Evolutionary conservation across 92 coral and sea anemone genomes (phyloP), one percentile per base, ranked within the genome.

Genomic region (Chrysogorgia sp.): DNA sequence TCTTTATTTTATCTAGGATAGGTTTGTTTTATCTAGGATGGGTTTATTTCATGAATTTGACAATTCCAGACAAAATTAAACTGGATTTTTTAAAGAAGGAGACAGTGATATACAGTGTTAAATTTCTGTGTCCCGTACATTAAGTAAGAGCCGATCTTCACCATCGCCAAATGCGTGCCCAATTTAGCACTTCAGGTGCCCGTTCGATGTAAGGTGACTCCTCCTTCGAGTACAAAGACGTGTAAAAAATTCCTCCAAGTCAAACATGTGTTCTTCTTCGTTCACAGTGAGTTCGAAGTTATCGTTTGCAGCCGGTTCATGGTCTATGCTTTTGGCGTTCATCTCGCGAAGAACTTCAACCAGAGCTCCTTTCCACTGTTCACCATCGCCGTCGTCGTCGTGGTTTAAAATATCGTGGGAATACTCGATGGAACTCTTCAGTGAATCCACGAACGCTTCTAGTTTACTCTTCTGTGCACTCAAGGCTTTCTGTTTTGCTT

Each of bases 221-320:
- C 78, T 52, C 19, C 78, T 28, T 10, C 78, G 41, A 9, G 78
- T 71, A 71, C 78, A 71, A 55, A 71, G 78, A n/a, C 78, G 58
- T 13, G 76, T 69, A 60, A 69, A 69, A 69, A 69, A 69, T 25
- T 69, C 76, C 48, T 69, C 58, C 22, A 69, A 34, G 37, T 69
- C 76, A 30, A 69, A 69, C 76, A 69, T 48, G 17, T 69, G 20
- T 48, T 69, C 76, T 21, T 69, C 76, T 31, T 69, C 76, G 76
- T 31, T 69, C 0, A 69, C 76, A 45, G 76, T 69, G 24, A 69
- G 22, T 48, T 69, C 76, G 48, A 69, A 69, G 33, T 53, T 69
- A 9, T 69, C 76, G 20, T 69, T 69, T 13, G 76, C 76, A 0
- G 76, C 76, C 2, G 76, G 76, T 45, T 69, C 76, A 29, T 69